Conservation (phyloP, 2,888 invertebrate genomes). For the Orchesella flavescens region DNA sequence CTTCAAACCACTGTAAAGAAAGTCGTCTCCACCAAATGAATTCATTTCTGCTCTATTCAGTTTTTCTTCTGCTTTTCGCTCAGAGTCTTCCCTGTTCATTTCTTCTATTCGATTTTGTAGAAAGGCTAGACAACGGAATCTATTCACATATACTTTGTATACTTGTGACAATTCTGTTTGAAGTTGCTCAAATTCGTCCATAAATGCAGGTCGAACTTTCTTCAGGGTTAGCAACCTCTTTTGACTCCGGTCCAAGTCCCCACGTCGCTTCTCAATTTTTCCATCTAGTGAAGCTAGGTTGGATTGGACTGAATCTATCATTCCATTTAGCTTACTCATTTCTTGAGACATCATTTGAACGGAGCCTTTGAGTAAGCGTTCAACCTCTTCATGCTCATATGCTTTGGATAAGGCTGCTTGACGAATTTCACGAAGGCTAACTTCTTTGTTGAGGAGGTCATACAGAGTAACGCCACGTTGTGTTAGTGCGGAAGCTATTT, state of each 20-base stretch:
- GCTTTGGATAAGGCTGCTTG: slow-evolving; percentile 86
- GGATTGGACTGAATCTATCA: slow-evolving; percentile 88
- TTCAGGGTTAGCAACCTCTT: slow-evolving; percentile 94
- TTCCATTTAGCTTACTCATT: slow-evolving; percentile 82
- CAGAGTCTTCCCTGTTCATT: slow-evolving; percentile 84
- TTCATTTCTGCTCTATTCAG: slow-evolving; percentile 73
- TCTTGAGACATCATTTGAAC: slow-evolving; percentile 82
- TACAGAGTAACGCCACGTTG: slow-evolving; percentile 91
- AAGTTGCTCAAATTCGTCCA: slow-evolving; percentile 93
- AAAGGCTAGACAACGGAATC: slow-evolving; percentile 90
- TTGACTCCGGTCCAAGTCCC: slow-evolving; percentile 92
- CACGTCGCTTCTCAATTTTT: slow-evolving; percentile 91
- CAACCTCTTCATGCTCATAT: slow-evolving; percentile 86
- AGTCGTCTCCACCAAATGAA: slow-evolving; percentile 45
- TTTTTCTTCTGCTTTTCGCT: slow-evolving; percentile 82
- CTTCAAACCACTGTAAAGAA: slow-evolving; percentile 51
- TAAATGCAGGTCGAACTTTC: slow-evolving; percentile 96
- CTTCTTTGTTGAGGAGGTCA: slow-evolving; percentile 92
- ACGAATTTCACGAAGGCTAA: slow-evolving; percentile 81
- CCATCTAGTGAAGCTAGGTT: slow-evolving; percentile 91
- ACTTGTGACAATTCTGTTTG: slow-evolving; percentile 88
- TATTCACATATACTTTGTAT: slow-evolving; percentile 90
- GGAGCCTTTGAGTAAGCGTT: slow-evolving; percentile 84
- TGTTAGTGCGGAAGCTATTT: slow-evolving; percentile 92
- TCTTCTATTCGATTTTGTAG: slow-evolving; percentile 90